Evolutionary conservation across 2,888 invertebrate genomes (phyloP), one percentile per base, ranked within the genome.

Genomic region (Campaea margaritaria): DNA sequence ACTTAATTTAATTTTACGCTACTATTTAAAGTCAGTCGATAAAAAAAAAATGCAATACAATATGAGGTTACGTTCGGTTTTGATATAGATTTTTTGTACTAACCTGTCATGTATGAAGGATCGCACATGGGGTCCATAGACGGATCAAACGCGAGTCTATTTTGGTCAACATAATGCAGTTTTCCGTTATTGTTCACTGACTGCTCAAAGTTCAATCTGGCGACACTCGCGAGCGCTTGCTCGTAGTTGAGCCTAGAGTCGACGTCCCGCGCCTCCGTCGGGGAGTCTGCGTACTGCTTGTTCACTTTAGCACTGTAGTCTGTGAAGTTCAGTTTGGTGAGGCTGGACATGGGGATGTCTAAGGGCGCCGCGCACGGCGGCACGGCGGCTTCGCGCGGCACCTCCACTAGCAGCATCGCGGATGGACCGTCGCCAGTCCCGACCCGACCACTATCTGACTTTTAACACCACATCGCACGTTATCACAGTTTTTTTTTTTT

Each of bases 321-420:
- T 77, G 91, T 79, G 76, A 91, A 91, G 76, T 87, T 87, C 38
- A 91, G 82, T 67, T 91, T 91, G 28, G 91, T 86, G 57, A 90
- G 82, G 44, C 90, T 79, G 72, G 91, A 91, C 92, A 91, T 91
- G 65, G 90, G 88, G 70, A 85, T 73, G 82, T 89, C 89, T 47
- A 89, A 74, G 69, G 87, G 88, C 78, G 85, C 86, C 83, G 85
- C 85, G 82, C 87, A 88, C 82, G 90, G 87, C 67, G 90, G 90
- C 86, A 95, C 95, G 89, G 95, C 95, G 83, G 95, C 94, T 92
- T 96, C 96, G 85, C 94, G 94, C 78, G 94, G 94, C 79, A 95
- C 91, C 93, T 95, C 95, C 89, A 96, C 95, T 82, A 96, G 94
- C 87, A 96, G 95, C 96, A 96, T 96, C 87, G 94, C 93, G 89